These are phyloP conservation scores for Heliangelus exortis DNA, from an alignment of 2,797 vertebrate genomes.

Conservation along the genomic window DNA sequence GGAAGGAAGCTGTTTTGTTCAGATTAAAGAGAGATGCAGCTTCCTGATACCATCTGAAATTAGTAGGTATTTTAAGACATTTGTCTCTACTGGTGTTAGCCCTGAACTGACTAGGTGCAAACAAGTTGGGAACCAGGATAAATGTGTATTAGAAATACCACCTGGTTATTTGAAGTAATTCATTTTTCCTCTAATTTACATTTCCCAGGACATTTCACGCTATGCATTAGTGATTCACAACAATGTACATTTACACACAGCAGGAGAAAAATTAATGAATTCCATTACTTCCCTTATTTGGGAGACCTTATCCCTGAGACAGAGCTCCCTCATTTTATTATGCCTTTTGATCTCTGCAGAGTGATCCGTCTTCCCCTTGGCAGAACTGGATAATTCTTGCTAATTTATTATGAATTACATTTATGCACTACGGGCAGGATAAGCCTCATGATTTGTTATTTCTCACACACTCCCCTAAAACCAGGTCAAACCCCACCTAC, in stretches of 20 bases:
- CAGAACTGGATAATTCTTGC: slow-evolving; percentile 25
- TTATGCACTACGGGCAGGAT: neutral
- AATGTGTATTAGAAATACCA: neutral
- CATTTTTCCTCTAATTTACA: neutral
- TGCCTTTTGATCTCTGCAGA: slow-evolving; percentile 48
- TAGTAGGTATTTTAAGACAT: neutral
- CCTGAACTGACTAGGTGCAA: neutral
- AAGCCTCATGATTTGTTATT: neutral
- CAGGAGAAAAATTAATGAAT: slow-evolving; percentile 46
- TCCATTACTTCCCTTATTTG: slow-evolving; percentile 27
- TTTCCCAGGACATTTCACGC: neutral
- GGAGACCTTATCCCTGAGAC: neutral
- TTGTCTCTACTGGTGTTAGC: neutral
- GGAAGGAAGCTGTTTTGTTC: neutral
- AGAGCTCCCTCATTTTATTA: slow-evolving; percentile 1
- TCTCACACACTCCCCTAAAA: neutral
- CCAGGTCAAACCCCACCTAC: neutral
- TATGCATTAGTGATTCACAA: slow-evolving; percentile 29
- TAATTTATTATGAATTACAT: slow-evolving; percentile 39
- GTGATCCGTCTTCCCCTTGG: neutral
- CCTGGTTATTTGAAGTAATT: neutral
- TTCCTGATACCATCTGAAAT: neutral
- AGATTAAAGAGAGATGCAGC: neutral
- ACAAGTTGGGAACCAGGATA: neutral
- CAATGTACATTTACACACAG: slow-evolving; percentile 3